These are phyloP conservation scores for Uromys caudimaculatus DNA, from an alignment of 2,797 vertebrate genomes.

Conservation along the genomic window DNA sequence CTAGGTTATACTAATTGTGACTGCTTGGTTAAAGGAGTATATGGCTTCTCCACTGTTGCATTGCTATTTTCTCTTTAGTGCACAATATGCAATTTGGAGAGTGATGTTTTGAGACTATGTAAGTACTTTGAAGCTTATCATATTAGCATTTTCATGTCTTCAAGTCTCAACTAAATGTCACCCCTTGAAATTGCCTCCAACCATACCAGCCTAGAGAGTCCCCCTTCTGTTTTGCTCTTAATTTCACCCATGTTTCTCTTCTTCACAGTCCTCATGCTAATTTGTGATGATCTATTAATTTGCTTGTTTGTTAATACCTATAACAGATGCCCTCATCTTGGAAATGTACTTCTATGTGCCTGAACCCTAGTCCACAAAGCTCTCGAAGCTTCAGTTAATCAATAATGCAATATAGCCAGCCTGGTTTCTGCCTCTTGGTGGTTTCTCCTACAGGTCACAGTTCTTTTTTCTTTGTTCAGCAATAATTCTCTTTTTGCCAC, in stretches of 20 bases:
- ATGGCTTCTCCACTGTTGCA: neutral
- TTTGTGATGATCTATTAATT: neutral
- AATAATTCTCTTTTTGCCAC: slow-evolving; percentile 57
- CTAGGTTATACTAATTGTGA: slow-evolving; percentile 9
- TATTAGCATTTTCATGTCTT: neutral
- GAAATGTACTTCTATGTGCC: slow-evolving; percentile 91
- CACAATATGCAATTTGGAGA: neutral
- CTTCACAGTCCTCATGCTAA: neutral
- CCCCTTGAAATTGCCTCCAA: neutral
- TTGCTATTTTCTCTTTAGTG: neutral
- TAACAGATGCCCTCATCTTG: slow-evolving; percentile 80
- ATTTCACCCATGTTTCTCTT: neutral
- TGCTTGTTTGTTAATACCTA: neutral
- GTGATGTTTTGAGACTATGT: neutral
- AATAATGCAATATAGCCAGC: slow-evolving; percentile 81
- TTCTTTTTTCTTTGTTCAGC: slow-evolving; percentile 71
- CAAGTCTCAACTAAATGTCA: neutral
- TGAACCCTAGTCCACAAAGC: neutral
- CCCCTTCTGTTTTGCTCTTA: neutral
- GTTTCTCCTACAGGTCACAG: slow-evolving; percentile 84
- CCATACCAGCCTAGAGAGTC: neutral
- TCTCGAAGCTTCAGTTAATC: slow-evolving; percentile 77
- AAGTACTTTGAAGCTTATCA: neutral
- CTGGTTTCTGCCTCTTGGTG: slow-evolving; percentile 81
- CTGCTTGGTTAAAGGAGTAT: neutral